Conservation (phyloP, 2,888 invertebrate genomes). For the Diaprepes abbreviatus region DNA sequence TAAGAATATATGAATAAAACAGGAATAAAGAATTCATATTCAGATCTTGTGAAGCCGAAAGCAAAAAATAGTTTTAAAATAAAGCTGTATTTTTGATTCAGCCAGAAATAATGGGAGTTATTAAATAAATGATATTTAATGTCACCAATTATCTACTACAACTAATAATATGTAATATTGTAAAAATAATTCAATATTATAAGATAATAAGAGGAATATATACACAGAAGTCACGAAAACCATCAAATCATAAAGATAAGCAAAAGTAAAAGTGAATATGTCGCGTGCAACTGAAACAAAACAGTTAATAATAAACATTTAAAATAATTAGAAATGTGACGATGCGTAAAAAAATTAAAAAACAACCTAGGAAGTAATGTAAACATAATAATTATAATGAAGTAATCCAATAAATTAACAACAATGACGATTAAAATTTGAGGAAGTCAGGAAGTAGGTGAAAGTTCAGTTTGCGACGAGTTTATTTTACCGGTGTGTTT, state of each 20-base stretch:
- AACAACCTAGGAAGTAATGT: conserved; percentile 17
- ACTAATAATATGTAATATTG: too few species aligned
- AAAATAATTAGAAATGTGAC: conserved; percentile 16
- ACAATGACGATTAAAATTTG: conserved; percentile 12
- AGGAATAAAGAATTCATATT: too few species aligned
- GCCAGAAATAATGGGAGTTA: too few species aligned
- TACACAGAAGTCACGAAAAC: not conserved
- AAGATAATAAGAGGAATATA: not conserved
- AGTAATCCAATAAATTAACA: conserved; percentile 28
- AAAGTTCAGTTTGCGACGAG: conserved; percentile 20
- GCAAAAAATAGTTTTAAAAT: too few species aligned
- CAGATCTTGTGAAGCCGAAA: too few species aligned
- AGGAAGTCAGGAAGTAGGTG: conserved; percentile 27
- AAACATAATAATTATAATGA: conserved; percentile 31
- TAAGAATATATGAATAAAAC: too few species aligned
- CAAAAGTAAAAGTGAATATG: conserved; percentile 23
- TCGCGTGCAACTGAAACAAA: conserved; percentile 20
- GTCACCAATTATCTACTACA: too few species aligned
- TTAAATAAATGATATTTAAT: too few species aligned
- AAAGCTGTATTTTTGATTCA: too few species aligned
- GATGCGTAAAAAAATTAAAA: conserved; percentile 23
- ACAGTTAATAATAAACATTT: conserved; percentile 21
- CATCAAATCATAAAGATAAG: not conserved
- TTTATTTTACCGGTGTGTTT: not conserved
- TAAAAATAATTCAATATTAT: too few species aligned